Evolutionary conservation across 2,888 invertebrate species (phyloP).

Genomic region (Crepidodera aurea): DNA sequence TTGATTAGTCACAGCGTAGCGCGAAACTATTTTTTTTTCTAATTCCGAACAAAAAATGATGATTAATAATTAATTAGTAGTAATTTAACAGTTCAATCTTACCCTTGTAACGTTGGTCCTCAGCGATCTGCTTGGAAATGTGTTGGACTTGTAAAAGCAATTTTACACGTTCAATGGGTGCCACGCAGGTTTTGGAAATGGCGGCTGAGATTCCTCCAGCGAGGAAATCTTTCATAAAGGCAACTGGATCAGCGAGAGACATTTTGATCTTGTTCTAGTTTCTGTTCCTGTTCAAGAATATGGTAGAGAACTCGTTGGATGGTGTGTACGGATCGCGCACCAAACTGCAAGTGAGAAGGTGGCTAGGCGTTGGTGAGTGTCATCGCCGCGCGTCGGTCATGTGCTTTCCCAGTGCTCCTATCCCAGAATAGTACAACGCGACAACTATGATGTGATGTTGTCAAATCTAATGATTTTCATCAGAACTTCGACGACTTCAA

Average conservation of each 20-base stretch:
- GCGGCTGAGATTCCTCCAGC: constrained; percentile 94
- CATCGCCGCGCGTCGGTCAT: constrained; percentile 50
- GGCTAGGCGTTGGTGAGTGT: constrained; percentile 35
- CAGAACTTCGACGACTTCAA: not conserved
- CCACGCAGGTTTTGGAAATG: constrained; percentile 92
- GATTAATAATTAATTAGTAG: not conserved
- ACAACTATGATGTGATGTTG: not conserved
- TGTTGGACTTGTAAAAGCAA: constrained; percentile 93
- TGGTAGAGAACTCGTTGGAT: constrained; percentile 34
- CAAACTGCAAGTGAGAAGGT: constrained; percentile 63
- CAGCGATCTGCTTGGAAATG: constrained; percentile 87
- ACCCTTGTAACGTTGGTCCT: constrained; percentile 91
- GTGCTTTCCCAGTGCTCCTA: constrained; percentile 53
- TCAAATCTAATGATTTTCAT: not conserved
- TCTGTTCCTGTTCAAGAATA: constrained; percentile 33
- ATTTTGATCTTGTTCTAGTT: constrained; percentile 40
- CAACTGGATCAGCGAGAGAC: constrained; percentile 75
- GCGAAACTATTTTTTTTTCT: not conserved
- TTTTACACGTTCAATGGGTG: constrained; percentile 95
- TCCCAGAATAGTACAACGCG: constrained; percentile 45
- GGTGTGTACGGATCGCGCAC: constrained; percentile 63
- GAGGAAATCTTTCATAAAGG: constrained; percentile 88
- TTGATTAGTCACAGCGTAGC: not conserved
- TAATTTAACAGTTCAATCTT: constrained; percentile 45
- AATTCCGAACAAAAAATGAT: not conserved